A percentile compares a stretch with the other conserved stretches of the same genome.
phyloP scores from a whole-genome alignment of 2,888 invertebrate species.

The Scaptomyza reducta region DNA sequence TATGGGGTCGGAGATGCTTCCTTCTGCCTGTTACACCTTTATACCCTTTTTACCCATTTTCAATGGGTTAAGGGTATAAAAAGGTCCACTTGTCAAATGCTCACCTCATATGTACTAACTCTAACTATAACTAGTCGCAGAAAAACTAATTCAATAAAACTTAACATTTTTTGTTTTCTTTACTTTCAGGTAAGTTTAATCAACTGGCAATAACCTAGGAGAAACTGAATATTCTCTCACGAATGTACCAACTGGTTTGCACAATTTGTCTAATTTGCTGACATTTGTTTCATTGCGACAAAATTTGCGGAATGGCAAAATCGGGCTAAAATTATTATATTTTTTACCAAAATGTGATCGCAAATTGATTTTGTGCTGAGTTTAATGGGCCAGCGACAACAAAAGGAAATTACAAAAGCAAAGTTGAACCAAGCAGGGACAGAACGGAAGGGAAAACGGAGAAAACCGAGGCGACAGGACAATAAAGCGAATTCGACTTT shows the following conservation, averaged over 20 bases:
- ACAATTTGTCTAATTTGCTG: conserved; percentile 69
- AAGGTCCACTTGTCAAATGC: conserved; percentile 9
- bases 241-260: conserved; percentile 58
- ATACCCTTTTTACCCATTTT: too few species aligned
- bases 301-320: conserved; percentile 22
- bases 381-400: conserved; percentile 40
- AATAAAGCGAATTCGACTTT: conserved; percentile 22
- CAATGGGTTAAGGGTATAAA: too few species aligned
- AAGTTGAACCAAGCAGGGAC: conserved; percentile 23
- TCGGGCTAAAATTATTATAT: conserved; percentile 14
- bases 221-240: conserved; percentile 37
- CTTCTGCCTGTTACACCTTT: too few species aligned
- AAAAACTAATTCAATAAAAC: conserved; percentile 28
- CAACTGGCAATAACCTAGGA: conserved; percentile 1
- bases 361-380: conserved; percentile 62
- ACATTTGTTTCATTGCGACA: conserved; percentile 14
- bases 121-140: background rate
- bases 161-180: conserved; percentile 22
- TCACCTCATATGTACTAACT: conserved; percentile 3
- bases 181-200: conserved; percentile 40
- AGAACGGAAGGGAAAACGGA: background rate
- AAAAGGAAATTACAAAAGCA: conserved; percentile 59
- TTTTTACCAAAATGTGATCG: conserved; percentile 25
- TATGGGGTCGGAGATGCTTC: too few species aligned
- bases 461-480: background rate